These are phyloP conservation scores for Xanthia togata DNA, from an alignment of 2,888 invertebrate genomes.

Conservation along the genomic window DNA sequence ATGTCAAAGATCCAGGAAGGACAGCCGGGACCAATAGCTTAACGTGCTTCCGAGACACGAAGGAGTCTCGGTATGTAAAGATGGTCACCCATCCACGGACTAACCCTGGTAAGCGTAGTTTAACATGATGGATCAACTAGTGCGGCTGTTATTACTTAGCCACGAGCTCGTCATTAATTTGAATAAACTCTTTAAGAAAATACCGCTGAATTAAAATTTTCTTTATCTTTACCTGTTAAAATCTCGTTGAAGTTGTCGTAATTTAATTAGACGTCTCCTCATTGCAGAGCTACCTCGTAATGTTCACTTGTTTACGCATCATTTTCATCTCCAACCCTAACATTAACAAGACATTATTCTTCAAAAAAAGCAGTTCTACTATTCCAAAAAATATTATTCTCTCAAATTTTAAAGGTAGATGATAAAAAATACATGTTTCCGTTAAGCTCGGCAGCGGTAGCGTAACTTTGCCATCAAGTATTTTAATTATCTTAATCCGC, in stretches of 20 bases:
- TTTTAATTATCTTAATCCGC: constrained; percentile 84
- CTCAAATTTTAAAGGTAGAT: constrained; percentile 56
- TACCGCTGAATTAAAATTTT: not conserved
- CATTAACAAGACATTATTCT: not conserved
- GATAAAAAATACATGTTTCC: constrained; percentile 64
- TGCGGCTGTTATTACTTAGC: no score
- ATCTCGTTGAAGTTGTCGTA: not conserved
- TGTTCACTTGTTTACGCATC: not conserved
- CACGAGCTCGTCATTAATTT: no score
- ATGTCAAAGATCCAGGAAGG: no score
- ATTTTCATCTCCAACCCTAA: constrained; percentile 4
- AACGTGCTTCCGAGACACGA: no score
- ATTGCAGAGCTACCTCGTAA: not conserved
- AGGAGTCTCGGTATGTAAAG: no score
- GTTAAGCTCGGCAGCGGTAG: constrained; percentile 71
- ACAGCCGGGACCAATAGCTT: no score
- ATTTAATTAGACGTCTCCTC: not conserved
- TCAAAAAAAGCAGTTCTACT: constrained; percentile 16
- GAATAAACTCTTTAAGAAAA: not conserved
- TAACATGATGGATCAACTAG: no score
- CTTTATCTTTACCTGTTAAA: not conserved
- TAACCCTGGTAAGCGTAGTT: no score
- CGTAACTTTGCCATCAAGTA: constrained; percentile 79
- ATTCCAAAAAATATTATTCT: constrained; percentile 53
- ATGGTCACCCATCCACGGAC: no score